phyloP scores from a whole-genome alignment of 2,797 vertebrate species.

The Gastrophryne carolinensis region DNA sequence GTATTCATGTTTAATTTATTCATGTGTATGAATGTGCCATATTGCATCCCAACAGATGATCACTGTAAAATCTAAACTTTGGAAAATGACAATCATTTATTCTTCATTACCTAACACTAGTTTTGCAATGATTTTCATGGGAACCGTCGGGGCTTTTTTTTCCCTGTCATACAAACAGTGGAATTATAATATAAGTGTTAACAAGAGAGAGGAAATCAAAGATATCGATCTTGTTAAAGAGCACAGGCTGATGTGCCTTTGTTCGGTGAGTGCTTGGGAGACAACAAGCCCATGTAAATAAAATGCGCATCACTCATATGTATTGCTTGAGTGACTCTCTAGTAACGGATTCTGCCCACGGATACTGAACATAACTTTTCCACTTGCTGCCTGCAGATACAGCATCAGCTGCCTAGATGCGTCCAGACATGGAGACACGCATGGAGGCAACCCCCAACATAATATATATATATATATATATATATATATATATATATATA shows the following conservation, averaged over 20 bases:
- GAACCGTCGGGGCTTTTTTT: background rate
- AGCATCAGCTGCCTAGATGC: no score
- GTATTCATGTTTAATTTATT: background rate
- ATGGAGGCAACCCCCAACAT: background rate
- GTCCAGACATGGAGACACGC: no score
- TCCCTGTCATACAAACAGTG: background rate
- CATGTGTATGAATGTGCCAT: no score
- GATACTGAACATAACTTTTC: conserved; percentile 26
- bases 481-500: background rate
- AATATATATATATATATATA: background rate
- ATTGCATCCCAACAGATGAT: no score
- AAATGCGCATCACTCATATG: conserved; percentile 17
- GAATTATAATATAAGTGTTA: background rate
- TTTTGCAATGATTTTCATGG: background rate
- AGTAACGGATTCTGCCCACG: conserved; percentile 29
- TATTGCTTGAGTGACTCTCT: conserved; percentile 33
- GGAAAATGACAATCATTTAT: background rate
- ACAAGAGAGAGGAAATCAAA: conserved; percentile 8
- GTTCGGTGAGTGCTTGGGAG: conserved; percentile 2
- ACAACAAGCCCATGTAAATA: conserved; percentile 30
- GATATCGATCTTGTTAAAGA: background rate
- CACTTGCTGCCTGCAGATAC: conserved; percentile 24
- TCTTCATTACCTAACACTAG: background rate
- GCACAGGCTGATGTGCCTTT: conserved; percentile 5
- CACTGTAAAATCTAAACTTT: background rate